Conservation (phyloP, 2,113 vertebrate genomes). For the Thunnus thynnus region DNA sequence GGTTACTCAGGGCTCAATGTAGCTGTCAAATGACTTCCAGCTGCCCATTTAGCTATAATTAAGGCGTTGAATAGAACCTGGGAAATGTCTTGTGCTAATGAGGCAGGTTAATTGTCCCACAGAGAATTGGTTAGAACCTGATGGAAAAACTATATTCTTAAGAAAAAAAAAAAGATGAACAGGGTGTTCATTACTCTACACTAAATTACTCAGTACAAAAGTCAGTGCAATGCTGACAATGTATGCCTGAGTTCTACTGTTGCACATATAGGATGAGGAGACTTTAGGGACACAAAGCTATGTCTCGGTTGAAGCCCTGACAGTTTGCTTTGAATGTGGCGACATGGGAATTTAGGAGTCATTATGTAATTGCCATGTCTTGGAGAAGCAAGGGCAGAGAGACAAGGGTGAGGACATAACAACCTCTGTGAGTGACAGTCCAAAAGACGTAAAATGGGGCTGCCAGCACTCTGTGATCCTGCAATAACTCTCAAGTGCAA, state of each 20-base stretch:
- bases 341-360: conserved; percentile 59
- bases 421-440: conserved; percentile 66
- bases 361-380: conserved; percentile 69
- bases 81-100: conserved; percentile 67
- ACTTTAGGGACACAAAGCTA: conserved; percentile 26
- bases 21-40: conserved; percentile 67
- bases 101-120: conserved; percentile 69
- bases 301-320: conserved; percentile 7
- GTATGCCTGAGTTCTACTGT: conserved; percentile 1
- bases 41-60: conserved; percentile 68
- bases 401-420: conserved; percentile 58
- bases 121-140: conserved; percentile 52
- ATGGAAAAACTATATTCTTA: conserved; percentile 50
- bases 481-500: conserved; percentile 71
- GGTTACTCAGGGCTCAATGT: conserved; percentile 50
- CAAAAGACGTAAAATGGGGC: conserved; percentile 63
- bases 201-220: neutral
- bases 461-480: conserved; percentile 62
- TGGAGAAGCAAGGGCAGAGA: conserved; percentile 55
- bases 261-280: conserved; percentile 15
- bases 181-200: conserved; percentile 40
- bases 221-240: neutral
- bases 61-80: conserved; percentile 56
- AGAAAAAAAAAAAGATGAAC: conserved; percentile 16
- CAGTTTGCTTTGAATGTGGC: conserved; percentile 38